Evolutionary conservation across 2,113 vertebrate genomes (phyloP), one percentile per base, ranked within the genome.

Genomic region (Notiomystis cincta): DNA sequence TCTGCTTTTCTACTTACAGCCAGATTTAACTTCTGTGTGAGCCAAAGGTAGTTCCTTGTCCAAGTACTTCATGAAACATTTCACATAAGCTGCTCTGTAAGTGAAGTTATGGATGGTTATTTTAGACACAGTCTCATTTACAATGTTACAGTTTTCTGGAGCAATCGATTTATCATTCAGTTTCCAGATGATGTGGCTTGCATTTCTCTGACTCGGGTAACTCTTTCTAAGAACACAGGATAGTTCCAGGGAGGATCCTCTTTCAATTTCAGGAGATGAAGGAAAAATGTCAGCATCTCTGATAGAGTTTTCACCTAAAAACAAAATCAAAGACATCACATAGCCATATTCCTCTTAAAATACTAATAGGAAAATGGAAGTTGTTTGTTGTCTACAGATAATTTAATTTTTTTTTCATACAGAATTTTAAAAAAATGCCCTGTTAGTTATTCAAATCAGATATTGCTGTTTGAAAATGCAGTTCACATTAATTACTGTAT

Each of bases 111-210:
- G 85, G 54, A 98, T 93, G n/a, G 81, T 94, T 82, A 98, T 4
- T 87, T 58, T 81, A 58, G 91, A 96, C 40, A 97, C 92, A 45
- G 89, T 96, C 42, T 96, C 87, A 1, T 97, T 97, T 69, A 97
- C 75, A 76, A 83, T 35, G 5, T 42, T 33, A 19, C 69, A 95
- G 44, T 94, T 82, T 53, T 95, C 92, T 86, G 56, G 48, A 82
- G 92, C 8, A 72, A 97, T 94, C 60, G 91, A 5, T 60, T 86
- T 48, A 72, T 89, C 54, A 50, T 97, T 97, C 73, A 97, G 19
- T 66, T 76, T 97, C 97, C 97, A 98, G 71, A 96, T 92, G 17
- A 98, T 89, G n/a, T 97, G 70, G 70, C 88, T 96, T 94, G 96
- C 96, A 57, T 97, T 97, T 81, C 90, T 89, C 40, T 70, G 81